Conservation (phyloP, 2,888 invertebrate genomes). For the Ormyrus pomaceus region DNA sequence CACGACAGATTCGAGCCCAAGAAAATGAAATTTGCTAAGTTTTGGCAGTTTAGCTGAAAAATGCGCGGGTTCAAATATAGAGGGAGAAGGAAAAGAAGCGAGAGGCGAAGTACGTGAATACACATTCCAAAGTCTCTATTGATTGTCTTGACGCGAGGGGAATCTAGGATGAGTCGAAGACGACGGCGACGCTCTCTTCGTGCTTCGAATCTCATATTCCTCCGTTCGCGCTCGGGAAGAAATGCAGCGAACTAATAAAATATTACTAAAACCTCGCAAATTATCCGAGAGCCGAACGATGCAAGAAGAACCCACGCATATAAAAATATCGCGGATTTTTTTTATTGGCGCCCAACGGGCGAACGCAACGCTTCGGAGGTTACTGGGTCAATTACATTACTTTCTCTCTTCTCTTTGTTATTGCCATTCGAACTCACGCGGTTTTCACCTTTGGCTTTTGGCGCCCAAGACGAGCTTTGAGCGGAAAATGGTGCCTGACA, state of each 20-base stretch:
- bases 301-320: conserved; percentile 2
- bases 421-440: too few species aligned
- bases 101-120: conserved; percentile 60
- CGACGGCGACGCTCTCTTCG: too few species aligned
- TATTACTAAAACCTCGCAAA: conserved; percentile 5
- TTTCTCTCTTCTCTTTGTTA: too few species aligned
- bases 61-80: background rate
- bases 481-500: too few species aligned
- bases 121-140: conserved; percentile 65
- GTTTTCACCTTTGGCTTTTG: too few species aligned
- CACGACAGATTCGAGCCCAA: background rate
- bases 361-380: too few species aligned
- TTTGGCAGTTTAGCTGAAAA: background rate
- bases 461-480: too few species aligned
- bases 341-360: too few species aligned
- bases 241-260: conserved; percentile 9
- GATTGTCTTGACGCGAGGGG: conserved; percentile 66
- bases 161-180: conserved; percentile 58
- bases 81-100: background rate
- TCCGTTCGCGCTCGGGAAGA: background rate
- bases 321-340: background rate
- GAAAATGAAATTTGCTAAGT: conserved; percentile 13
- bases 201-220: conserved; percentile 10
- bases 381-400: too few species aligned
- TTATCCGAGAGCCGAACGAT: background rate